Evolutionary conservation across 2,113 vertebrate species (phyloP).

Genomic region (Sinocyclocheilus grahami): DNA sequence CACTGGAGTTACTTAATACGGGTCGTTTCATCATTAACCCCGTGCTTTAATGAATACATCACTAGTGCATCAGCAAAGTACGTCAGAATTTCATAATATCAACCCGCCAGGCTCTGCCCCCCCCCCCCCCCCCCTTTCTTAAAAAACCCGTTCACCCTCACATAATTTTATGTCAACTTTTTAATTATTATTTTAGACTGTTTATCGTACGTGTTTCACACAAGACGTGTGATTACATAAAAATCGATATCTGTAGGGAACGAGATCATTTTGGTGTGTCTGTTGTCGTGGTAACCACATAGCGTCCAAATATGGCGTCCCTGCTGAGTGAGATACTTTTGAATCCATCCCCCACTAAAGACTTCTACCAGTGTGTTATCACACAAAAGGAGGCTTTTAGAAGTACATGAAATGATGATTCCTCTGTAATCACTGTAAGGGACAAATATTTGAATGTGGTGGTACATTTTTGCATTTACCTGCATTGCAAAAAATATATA

Average conservation of each 20-base stretch:
- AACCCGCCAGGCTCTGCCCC: conserved; percentile 74
- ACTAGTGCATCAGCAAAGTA: not conserved
- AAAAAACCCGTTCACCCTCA: conserved; percentile 23
- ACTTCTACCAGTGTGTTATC: conserved; percentile 74
- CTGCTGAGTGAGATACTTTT: conserved; percentile 66
- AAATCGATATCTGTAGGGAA: conserved; percentile 19
- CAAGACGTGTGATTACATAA: not conserved
- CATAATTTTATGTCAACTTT: not conserved
- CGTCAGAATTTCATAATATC: conserved; percentile 56
- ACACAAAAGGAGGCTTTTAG: conserved; percentile 66
- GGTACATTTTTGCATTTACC: not conserved
- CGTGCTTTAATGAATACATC: not conserved
- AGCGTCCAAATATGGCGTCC: conserved; percentile 88
- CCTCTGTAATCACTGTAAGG: not conserved
- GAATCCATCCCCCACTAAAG: conserved; percentile 71
- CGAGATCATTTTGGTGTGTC: not conserved
- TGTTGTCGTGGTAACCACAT: conserved; percentile 77
- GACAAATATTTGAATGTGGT: not conserved
- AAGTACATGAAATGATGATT: not conserved
- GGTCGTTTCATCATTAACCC: not conserved
- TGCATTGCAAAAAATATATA: not conserved
- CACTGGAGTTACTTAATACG: not conserved
- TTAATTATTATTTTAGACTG: not conserved
- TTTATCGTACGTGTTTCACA: not conserved
- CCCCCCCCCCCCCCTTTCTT: not conserved